These are phyloP conservation scores for Oasisia sp. DNA, from an alignment of 2,888 invertebrate genomes.

Conservation along the genomic window DNA sequence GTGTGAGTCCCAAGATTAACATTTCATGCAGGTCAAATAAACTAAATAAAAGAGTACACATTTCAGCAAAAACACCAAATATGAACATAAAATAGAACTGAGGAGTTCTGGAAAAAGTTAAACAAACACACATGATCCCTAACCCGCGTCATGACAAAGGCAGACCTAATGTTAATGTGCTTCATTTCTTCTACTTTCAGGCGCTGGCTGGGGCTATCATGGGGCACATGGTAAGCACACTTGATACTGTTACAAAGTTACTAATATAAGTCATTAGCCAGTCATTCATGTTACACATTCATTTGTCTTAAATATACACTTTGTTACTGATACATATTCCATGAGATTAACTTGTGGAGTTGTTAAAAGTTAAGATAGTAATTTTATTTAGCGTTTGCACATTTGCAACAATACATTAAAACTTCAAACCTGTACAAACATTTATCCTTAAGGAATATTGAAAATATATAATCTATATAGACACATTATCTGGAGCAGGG, in stretches of 20 bases:
- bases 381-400: background rate
- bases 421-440: too few relatives aligned
- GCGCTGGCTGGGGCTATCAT: background rate
- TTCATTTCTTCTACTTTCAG: background rate
- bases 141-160: too few relatives aligned
- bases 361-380: background rate
- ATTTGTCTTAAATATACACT: background rate
- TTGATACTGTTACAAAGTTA: background rate
- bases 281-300: background rate
- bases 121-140: too few relatives aligned
- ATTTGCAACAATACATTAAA: background rate
- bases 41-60: too few relatives aligned
- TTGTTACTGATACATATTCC: background rate
- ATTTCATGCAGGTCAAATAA: too few relatives aligned
- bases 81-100: too few relatives aligned
- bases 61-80: too few relatives aligned
- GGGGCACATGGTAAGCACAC: background rate
- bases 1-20: too few relatives aligned
- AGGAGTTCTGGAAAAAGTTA: too few relatives aligned
- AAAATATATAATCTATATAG: too few relatives aligned
- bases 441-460: too few relatives aligned
- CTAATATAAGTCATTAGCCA: background rate
- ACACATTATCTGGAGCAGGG: too few relatives aligned
- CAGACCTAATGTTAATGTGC: background rate
- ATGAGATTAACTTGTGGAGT: background rate